Evolutionary conservation across 2,113 vertebrate species (phyloP), one percentile per base, ranked within the genome.

Genomic region (Peucedramus taeniatus): DNA sequence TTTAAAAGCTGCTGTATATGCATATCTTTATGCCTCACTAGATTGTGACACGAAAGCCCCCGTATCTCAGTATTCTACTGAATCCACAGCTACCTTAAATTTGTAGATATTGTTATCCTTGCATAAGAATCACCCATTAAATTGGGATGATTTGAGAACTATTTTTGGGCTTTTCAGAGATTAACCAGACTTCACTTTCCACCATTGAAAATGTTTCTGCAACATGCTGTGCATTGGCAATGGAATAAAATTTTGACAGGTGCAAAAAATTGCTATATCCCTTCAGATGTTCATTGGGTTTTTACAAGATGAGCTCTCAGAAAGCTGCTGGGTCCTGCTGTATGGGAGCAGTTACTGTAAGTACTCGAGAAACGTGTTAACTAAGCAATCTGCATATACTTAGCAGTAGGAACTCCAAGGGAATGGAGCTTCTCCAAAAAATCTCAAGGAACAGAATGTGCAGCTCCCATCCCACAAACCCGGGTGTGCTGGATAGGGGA

Each of bases 81-180:
- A 97, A 96, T 95, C 79, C 92, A 96, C 90, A 95, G 95, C 89
- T 95, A 96, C 87, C 89, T 97, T 95, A 96, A 95, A 97, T 97
- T 77, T 97, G 93, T 97, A 96, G 84, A 94, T 90, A 94, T 65
- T 89, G 42, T 86, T 97, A 82, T 96, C 86, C 86, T 88, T 94
- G 94, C 83, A 95, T 45, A 39, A 97, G 92, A 97, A 97, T 96
- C 89, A 95, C 59, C 76, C 82, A 90, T 96, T 97, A 97, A 96
- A 71, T 53, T 96, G 92, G 44, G 90, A 94, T 96, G 71, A 96
- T 82, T 85, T 92, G 89, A 93, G 49, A 96, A 95, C 30, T 84
- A 92, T 97, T 97, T 96, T 92, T 93, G 71, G 89, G 39, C 89
- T 94, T 96, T 91, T 90, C 13, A 93, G 93, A 96, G 94, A 97